Conservation (phyloP, 2,113 vertebrate species). For the Petrocephalus microphthalmus region DNA sequence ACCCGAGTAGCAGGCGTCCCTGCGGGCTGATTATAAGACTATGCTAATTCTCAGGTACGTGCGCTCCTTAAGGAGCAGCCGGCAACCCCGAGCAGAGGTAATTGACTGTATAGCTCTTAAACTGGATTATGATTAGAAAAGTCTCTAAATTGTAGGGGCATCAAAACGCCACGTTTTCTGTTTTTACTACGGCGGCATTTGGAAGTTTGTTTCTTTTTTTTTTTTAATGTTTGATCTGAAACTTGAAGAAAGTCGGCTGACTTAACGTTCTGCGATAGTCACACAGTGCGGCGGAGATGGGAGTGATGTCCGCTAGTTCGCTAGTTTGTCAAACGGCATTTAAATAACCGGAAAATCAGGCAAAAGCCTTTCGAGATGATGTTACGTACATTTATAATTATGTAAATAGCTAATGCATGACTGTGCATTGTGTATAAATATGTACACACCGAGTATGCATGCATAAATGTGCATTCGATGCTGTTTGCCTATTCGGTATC, state of each 20-base stretch:
- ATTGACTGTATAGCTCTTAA: neutral
- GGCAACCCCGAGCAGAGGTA: neutral
- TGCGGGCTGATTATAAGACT: neutral
- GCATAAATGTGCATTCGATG: neutral
- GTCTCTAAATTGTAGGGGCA: neutral
- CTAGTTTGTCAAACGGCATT: no score
- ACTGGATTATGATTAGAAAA: neutral
- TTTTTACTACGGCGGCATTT: neutral
- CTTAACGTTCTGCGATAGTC: neutral
- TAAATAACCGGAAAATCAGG: no score
- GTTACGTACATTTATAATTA: neutral
- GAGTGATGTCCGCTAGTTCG: neutral
- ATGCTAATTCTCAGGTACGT: neutral
- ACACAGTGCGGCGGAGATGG: neutral
- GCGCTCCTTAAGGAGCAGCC: neutral
- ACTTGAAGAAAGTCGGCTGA: neutral
- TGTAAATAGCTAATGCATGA: neutral
- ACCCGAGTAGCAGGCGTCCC: neutral
- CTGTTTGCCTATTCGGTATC: neutral
- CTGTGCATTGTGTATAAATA: neutral
- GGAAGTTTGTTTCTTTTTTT: neutral
- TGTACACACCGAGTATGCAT: neutral
- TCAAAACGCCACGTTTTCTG: neutral
- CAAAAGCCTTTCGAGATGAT: neutral
- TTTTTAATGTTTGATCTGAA: neutral